Evolutionary conservation across 2,113 vertebrate genomes (phyloP).

Genomic region (Stegastes partitus): DNA sequence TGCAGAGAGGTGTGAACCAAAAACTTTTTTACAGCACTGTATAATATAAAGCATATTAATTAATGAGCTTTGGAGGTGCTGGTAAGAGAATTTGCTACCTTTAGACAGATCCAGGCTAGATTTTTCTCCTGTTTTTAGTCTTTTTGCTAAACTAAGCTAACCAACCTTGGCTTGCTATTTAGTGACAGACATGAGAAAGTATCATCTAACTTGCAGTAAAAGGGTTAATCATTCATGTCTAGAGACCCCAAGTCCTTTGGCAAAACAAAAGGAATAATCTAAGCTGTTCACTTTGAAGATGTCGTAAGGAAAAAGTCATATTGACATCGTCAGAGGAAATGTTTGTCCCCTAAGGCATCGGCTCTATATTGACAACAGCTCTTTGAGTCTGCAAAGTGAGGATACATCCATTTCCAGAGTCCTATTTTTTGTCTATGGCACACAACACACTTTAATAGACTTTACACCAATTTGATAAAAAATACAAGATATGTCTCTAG

Average conservation of each 20-base stretch:
- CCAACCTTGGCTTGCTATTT: neutral
- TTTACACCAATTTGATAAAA: too few relatives aligned
- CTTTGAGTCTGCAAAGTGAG: neutral
- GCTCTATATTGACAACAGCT: neutral
- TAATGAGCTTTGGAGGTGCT: neutral
- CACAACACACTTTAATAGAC: too few relatives aligned
- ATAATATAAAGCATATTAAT: neutral
- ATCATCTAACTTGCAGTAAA: neutral
- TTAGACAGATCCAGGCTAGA: too few relatives aligned
- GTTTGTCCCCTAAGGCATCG: neutral
- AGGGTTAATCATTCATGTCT: too few relatives aligned
- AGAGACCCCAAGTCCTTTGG: too few relatives aligned
- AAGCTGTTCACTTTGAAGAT: neutral
- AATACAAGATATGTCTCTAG: too few relatives aligned
- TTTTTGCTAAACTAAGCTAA: neutral
- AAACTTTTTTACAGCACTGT: too few relatives aligned
- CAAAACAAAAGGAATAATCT: neutral
- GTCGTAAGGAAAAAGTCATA: neutral
- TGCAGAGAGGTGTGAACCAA: too few relatives aligned
- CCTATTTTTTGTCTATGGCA: too few relatives aligned
- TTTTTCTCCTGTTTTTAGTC: too few relatives aligned
- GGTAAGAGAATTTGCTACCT: neutral
- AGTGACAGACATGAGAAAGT: neutral
- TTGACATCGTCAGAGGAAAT: neutral
- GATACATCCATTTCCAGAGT: too few relatives aligned